Conservation (phyloP, 2,797 vertebrate species). For the Hypotaenidia philippensis region DNA sequence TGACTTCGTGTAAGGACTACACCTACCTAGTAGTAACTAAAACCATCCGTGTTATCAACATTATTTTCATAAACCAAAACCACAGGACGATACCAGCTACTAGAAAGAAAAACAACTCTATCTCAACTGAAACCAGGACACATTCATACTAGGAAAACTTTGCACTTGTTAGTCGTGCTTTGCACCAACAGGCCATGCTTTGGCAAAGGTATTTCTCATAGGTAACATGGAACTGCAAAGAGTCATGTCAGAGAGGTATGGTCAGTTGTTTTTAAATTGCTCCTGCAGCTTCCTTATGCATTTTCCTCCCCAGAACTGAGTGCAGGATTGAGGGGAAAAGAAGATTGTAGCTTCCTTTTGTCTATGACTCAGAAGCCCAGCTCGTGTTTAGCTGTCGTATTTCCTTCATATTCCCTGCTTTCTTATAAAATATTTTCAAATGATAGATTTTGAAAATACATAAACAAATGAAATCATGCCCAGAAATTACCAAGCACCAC, state of each 20-base stretch:
- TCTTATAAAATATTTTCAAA: constrained; percentile 46
- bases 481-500: constrained; percentile 23
- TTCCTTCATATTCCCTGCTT: not conserved
- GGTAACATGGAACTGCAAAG: not conserved
- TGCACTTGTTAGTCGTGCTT: not conserved
- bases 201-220: not conserved
- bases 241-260: not conserved
- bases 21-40: no score
- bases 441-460: not conserved
- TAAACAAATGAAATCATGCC: constrained; percentile 20
- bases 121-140: no score
- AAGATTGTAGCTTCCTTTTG: not conserved
- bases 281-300: not conserved
- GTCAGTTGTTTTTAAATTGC: not conserved
- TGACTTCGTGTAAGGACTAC: no score
- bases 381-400: not conserved
- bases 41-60: no score
- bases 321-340: not conserved
- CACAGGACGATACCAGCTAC: no score
- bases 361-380: not conserved
- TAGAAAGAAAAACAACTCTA: no score
- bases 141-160: not conserved
- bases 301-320: not conserved
- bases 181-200: not conserved
- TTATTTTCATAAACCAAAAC: no score